Conservation (phyloP, 1,140 invertebrate genomes). For the Nasonia longicornis region DNA sequence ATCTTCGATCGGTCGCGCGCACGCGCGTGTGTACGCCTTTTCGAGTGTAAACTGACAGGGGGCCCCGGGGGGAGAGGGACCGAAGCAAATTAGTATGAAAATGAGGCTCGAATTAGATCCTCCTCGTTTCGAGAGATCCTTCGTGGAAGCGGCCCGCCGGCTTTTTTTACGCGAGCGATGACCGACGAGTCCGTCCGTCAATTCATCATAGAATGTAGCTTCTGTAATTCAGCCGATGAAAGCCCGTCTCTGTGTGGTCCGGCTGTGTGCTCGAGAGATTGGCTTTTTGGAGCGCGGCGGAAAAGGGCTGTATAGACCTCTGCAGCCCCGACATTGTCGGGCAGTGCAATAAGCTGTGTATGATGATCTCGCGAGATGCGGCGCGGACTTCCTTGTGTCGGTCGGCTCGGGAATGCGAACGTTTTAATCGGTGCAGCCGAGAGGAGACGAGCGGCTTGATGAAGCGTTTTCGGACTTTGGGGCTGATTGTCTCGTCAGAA, state of each 20-base stretch:
- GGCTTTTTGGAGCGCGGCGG: not conserved
- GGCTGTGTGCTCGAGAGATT: constrained; percentile 25
- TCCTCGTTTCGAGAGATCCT: constrained; percentile 48
- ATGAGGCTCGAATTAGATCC: constrained; percentile 48
- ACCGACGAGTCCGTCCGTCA: constrained; percentile 44
- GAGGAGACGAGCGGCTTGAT: not conserved
- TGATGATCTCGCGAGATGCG: constrained; percentile 28
- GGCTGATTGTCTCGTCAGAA: not conserved
- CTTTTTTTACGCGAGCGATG: constrained; percentile 29
- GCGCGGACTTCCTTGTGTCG: constrained; percentile 7
- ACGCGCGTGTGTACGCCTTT: not conserved
- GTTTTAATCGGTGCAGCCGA: not conserved
- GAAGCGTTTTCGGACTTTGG: constrained; percentile 19
- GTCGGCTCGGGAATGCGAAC: not conserved
- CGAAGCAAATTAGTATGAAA: constrained; percentile 50
- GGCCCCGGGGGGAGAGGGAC: constrained; percentile 16
- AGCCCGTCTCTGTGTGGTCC: constrained; percentile 64
- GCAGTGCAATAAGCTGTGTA: constrained; percentile 11
- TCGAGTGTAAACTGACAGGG: constrained; percentile 32
- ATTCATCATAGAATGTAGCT: constrained; percentile 69
- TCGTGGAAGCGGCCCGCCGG: constrained; percentile 53
- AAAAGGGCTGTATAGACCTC: not conserved
- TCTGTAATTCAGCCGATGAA: constrained; percentile 63
- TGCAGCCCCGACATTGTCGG: constrained; percentile 12
- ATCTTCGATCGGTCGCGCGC: constrained; percentile 15